Conservation (phyloP, 2,113 vertebrate species). For the Panurus biarmicus region DNA sequence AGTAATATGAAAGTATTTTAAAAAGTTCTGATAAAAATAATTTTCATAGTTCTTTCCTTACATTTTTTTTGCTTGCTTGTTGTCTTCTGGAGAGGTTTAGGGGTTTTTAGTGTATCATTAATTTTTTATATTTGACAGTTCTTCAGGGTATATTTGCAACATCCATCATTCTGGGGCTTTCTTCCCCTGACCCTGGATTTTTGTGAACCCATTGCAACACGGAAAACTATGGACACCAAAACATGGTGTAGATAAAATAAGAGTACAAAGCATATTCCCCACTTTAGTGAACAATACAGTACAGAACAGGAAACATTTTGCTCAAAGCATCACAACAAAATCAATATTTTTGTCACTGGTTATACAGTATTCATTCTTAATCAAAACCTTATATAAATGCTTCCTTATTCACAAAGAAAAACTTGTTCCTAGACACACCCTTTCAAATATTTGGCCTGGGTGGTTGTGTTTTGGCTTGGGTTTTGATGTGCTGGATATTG, state of each 20-base stretch:
- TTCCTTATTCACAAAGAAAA: not conserved
- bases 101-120: not conserved
- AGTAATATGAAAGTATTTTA: not conserved
- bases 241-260: not conserved
- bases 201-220: not conserved
- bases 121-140: not conserved
- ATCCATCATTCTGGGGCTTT: not conserved
- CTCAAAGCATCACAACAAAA: not conserved
- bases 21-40: not conserved
- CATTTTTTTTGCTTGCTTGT: not conserved
- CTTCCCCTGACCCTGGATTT: not conserved
- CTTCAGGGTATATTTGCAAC: not conserved
- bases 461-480: not conserved
- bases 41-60: not conserved
- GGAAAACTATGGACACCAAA: not conserved
- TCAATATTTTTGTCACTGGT: not conserved
- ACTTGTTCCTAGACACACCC: not conserved
- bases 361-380: not conserved
- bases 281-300: not conserved
- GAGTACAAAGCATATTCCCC: not conserved
- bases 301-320: not conserved
- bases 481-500: conserved; percentile 14
- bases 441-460: not conserved
- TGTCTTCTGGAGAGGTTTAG: not conserved
- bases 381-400: not conserved